phyloP scores from a whole-genome alignment of 1,140 invertebrate species.

The Ceratina calcarata region DNA sequence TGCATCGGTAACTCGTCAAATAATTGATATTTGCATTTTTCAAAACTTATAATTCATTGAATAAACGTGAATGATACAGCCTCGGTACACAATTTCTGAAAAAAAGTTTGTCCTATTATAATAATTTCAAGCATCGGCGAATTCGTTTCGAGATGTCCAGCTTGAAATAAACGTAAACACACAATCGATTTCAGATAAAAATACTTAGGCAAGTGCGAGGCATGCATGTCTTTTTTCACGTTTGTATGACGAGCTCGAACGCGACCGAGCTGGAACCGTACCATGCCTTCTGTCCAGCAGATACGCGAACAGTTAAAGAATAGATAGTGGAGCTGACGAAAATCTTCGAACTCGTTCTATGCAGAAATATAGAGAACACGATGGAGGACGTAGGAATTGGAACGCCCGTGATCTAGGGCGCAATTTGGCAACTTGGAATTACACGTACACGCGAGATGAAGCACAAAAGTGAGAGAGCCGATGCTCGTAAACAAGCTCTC shows the following conservation, averaged over 20 bases:
- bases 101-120: too few species aligned
- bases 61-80: background rate
- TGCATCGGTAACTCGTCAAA: background rate
- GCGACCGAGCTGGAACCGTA: conserved; percentile 1
- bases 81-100: too few species aligned
- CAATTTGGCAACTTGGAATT: conserved; percentile 45
- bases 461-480: conserved; percentile 18
- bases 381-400: conserved; percentile 41
- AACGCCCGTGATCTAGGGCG: conserved; percentile 41
- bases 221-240: background rate
- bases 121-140: too few species aligned
- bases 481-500: conserved; percentile 31
- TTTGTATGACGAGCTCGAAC: background rate
- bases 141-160: too few species aligned
- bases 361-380: conserved; percentile 35
- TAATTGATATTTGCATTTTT: background rate
- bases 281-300: background rate
- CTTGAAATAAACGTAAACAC: background rate
- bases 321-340: background rate
- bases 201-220: background rate
- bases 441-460: conserved; percentile 22
- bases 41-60: background rate
- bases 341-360: conserved; percentile 18
- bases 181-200: background rate
- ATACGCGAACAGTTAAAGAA: background rate